Base-by-base conservation (phyloP, 2,797 vertebrate species). In the Sternarchorhynchus goeldii region DNA sequence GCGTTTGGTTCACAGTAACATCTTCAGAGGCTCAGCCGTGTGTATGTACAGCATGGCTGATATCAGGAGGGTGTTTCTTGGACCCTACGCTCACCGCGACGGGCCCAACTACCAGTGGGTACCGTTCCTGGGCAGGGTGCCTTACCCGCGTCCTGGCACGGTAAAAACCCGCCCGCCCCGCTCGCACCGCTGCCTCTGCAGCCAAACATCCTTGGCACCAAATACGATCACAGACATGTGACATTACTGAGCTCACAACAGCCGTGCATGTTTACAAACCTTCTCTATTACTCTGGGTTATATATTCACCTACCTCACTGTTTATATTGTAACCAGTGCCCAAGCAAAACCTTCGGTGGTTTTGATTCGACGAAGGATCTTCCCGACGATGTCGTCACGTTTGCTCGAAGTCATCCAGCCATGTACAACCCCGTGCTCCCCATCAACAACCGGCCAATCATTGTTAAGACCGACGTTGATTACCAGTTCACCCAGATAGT, bases 21-120 rank as follows among this genome's bases (percentile, higher is more conserved):
- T 99, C 91, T 99, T 99, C 89, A 99, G 96, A 88, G 98, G 98
- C 1, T 99, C 97, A 17, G 98, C 97, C 0, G 96, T 99, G 65
- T 99, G 98, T 12, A 94, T 98, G 93, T 99, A 98, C 87, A 99
- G 94, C 90, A 97, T 99, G 96, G 92, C 95, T 0, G 98, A 99
- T 62, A 94, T 99, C 63, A 92, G 98, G 76, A 94, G 98, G 84
- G 97, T 98, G 0, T 99, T 99, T 84, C 91, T 99, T 31, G 98
- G 97, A 34, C 97, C 98, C 0, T 99, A 98, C 0, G 96, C 97
- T 59, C 98, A 99, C 81, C 91, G 97, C 86, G 97, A 99, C 63
- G 97, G 98, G 10, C 98, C 97, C 1, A 98, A 95, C 89, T 99
- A 98, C 81, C 98, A 99, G 80, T 99, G 98, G 98, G 95, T 98